A percentile compares a stretch with the other conserved stretches of the same genome.
phyloP scores from a whole-genome alignment of 2,113 vertebrate genomes.

The Pterocles burchelli region DNA sequence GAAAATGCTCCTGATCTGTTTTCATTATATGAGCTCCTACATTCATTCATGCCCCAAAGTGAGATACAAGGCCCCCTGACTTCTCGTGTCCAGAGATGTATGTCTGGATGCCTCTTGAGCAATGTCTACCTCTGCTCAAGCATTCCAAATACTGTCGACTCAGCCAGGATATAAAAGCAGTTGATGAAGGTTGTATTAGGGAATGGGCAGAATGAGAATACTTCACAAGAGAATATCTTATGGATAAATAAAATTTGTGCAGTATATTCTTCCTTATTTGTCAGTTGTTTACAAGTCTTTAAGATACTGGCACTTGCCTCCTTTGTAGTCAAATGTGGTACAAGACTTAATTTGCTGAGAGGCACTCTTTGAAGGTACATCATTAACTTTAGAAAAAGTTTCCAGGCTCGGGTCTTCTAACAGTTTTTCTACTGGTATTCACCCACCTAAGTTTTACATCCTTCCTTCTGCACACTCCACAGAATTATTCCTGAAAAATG shows the following conservation, averaged over 20 bases:
- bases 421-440: neutral
- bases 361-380: neutral
- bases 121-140: too few species aligned
- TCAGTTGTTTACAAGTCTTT: neutral
- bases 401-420: neutral
- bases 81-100: too few species aligned
- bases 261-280: neutral
- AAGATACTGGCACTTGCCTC: neutral
- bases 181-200: too few species aligned
- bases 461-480: neutral
- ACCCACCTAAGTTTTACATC: neutral
- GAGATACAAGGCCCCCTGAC: too few species aligned
- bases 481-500: neutral
- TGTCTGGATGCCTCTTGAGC: too few species aligned
- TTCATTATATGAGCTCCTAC: too few species aligned
- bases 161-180: too few species aligned
- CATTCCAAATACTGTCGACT: too few species aligned
- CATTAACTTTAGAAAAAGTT: neutral
- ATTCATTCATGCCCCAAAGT: too few species aligned
- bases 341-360: neutral
- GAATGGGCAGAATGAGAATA: too few species aligned
- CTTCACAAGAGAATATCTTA: neutral
- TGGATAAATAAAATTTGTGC: neutral
- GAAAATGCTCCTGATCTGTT: too few species aligned
- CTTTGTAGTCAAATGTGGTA: neutral